Conservation (phyloP, 2,888 invertebrate genomes). For the Polyommatus iphigenia region DNA sequence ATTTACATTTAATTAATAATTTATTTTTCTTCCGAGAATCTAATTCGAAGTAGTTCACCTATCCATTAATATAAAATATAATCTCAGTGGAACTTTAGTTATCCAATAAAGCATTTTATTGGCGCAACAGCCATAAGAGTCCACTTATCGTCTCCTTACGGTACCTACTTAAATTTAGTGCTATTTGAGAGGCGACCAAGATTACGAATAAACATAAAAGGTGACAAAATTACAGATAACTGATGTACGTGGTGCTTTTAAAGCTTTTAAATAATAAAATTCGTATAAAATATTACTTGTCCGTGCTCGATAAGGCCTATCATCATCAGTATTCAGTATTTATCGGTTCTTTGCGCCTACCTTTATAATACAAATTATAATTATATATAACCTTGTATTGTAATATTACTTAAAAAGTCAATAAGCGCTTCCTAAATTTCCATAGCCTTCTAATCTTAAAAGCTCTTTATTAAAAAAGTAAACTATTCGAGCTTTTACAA, state of each 20-base stretch:
- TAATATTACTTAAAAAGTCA: too few relatives aligned
- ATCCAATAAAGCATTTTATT: constrained; percentile 18
- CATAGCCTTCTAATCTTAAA: too few relatives aligned
- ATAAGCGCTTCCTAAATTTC: too few relatives aligned
- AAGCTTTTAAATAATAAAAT: constrained; percentile 28
- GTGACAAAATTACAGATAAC: constrained; percentile 25
- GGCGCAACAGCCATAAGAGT: neutral
- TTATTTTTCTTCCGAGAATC: neutral
- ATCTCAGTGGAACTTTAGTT: neutral
- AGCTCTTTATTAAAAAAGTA: too few relatives aligned
- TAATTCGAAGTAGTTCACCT: constrained; percentile 4
- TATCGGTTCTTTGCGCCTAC: neutral
- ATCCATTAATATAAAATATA: constrained; percentile 13
- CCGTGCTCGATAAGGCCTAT: neutral
- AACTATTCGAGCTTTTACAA: too few relatives aligned
- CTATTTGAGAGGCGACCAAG: constrained; percentile 5
- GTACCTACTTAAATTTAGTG: constrained; percentile 27
- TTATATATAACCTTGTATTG: too few relatives aligned
- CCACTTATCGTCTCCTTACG: constrained; percentile 8
- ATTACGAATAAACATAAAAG: constrained; percentile 24
- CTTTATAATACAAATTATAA: too few relatives aligned
- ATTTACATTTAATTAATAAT: neutral
- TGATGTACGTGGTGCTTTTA: constrained; percentile 20
- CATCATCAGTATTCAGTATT: neutral
- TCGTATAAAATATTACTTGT: constrained; percentile 1